A percentile compares a stretch with the other conserved stretches of the same genome.
Conservation (phyloP, 2,113 vertebrate genomes). For the Trichomycterus rosablanca region DNA sequence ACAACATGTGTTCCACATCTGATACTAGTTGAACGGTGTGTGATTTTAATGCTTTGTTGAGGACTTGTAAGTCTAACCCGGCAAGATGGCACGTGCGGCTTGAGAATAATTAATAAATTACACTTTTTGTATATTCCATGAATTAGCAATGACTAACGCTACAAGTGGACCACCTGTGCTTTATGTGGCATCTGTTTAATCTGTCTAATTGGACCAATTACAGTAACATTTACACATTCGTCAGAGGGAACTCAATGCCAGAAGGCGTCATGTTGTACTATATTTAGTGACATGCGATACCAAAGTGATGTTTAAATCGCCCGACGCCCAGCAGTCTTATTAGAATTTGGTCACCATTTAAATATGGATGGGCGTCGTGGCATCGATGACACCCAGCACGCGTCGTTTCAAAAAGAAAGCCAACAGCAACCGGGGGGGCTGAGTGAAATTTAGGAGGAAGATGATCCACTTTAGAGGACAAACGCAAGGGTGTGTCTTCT, state of each 20-base stretch:
- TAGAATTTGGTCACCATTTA: conserved; percentile 52
- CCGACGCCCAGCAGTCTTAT: conserved; percentile 12
- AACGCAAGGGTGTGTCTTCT: conserved; percentile 53
- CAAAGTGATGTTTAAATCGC: conserved; percentile 15
- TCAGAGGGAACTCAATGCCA: conserved; percentile 8
- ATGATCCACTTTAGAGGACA: conserved; percentile 59
- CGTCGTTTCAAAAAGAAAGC: conserved; percentile 51
- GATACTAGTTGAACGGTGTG: no score
- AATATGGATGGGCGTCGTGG: conserved; percentile 71
- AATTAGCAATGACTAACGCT: conserved; percentile 42
- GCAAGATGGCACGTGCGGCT: not conserved
- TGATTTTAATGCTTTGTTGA: not conserved
- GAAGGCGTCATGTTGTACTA: not conserved
- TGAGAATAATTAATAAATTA: conserved; percentile 22
- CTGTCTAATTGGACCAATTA: conserved; percentile 60
- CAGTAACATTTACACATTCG: conserved; percentile 56
- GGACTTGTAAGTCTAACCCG: not conserved
- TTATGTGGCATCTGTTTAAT: conserved; percentile 51
- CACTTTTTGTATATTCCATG: conserved; percentile 27
- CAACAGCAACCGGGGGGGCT: no score
- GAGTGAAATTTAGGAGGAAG: conserved; percentile 66
- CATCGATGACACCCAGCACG: conserved; percentile 66
- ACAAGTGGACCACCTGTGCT: conserved; percentile 58
- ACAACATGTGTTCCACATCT: no score
- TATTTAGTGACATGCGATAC: conserved; percentile 1